Evolutionary conservation across 2,888 invertebrate species (phyloP), one percentile per base, ranked within the genome.

Genomic region (Athripsodes cinereus): DNA sequence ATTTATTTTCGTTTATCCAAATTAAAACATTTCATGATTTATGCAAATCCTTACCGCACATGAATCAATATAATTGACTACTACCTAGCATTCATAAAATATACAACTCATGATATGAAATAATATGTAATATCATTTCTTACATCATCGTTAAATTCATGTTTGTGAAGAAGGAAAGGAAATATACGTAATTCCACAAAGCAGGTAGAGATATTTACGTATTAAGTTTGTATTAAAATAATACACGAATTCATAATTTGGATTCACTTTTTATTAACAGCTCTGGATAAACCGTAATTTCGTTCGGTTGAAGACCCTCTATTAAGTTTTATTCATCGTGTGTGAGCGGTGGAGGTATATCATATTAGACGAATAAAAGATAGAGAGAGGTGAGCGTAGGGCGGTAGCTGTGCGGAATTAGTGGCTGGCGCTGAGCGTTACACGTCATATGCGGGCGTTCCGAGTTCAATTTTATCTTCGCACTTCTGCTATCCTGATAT

Each of bases 351-450:
- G 18, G 5, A 18, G 44, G 18, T 8, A 48, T 48, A 48, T 19
- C 3, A 26, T 26, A 50, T 50, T 22, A 52, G 40, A 22, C 13
- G 49, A 19, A 20, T 35, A 55, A 18, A 48, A 22, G 51, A 58
- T 55, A 22, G 61, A 55, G 57, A 53, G 50, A 53, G 58, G 35
- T 34, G 50, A 20, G 63, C 63, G 63, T 63, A 63, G 53, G 54
- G 59, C 60, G 58, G 63, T 63, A 63, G 63, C 59, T 53, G 58
- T n/a, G 52, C 59, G 34, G 59, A 55, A 58, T 58, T 58, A 58
- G 58, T 52, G 58, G 58, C 50, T 48, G 58, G 54, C 58, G 58
- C 40, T 55, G 55, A 49, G 19, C 50, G 55, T 26, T 50, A 50
- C 50, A 55, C 49, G 50, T 55, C 55, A 49, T 22, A 55, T 16